Evolutionary conservation across 2,888 invertebrate species (phyloP).

Genomic region (Serripes groenlandicus): DNA sequence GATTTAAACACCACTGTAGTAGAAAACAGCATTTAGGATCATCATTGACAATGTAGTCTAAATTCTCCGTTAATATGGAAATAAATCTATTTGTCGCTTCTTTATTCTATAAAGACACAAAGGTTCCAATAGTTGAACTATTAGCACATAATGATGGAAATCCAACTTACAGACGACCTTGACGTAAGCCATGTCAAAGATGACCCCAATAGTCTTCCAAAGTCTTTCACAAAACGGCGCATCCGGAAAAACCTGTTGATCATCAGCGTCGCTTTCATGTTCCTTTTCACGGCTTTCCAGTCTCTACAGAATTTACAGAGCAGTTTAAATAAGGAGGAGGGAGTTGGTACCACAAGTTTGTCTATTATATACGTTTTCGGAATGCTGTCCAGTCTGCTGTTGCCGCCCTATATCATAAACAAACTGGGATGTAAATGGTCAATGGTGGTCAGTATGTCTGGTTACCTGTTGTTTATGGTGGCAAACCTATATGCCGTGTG

Average conservation of each 20-base stretch:
- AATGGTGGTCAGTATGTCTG: slow-evolving; percentile 95
- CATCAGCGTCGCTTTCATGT: slow-evolving; percentile 96
- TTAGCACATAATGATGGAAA: neutral
- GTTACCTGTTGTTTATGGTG: slow-evolving; percentile 97
- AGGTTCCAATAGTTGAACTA: no score
- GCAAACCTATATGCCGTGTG: slow-evolving; percentile 96
- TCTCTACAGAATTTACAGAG: slow-evolving; percentile 97
- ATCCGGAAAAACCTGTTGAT: slow-evolving; percentile 96
- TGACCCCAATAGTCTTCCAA: neutral
- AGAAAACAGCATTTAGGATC: no score
- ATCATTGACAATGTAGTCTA: no score
- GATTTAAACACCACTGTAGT: no score
- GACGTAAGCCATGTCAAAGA: neutral
- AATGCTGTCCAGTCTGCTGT: slow-evolving; percentile 97
- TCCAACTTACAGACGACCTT: neutral
- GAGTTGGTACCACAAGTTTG: slow-evolving; percentile 95
- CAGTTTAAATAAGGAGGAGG: slow-evolving; percentile 95
- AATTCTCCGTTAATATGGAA: no score
- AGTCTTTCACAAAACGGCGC: slow-evolving; percentile 83
- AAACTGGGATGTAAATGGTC: slow-evolving; percentile 98
- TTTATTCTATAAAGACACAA: no score
- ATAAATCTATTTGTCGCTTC: no score
- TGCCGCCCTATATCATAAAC: slow-evolving; percentile 86
- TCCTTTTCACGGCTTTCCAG: slow-evolving; percentile 97
- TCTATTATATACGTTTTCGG: slow-evolving; percentile 96